phyloP scores from a whole-genome alignment of 1,140 invertebrate genomes.

The Mercenaria mercenaria region DNA sequence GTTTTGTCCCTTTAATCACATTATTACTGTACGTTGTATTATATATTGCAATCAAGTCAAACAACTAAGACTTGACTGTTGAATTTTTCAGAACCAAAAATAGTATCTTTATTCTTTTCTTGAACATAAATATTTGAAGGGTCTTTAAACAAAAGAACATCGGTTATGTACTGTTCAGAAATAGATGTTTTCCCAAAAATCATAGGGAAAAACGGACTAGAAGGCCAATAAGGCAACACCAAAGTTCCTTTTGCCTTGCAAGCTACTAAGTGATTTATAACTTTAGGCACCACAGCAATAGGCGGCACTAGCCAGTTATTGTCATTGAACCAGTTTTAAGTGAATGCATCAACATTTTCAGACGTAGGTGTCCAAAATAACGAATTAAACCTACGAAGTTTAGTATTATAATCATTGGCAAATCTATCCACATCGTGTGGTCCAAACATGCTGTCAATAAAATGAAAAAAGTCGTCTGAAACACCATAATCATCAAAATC shows the following conservation, averaged over 20 bases:
- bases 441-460: conserved; percentile 10
- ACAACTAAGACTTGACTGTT: too few species aligned
- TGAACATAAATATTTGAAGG: not conserved
- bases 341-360: conserved; percentile 18
- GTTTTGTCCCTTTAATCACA: too few species aligned
- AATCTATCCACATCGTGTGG: conserved; percentile 36
- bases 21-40: too few species aligned
- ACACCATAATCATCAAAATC: conserved; percentile 58
- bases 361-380: not conserved
- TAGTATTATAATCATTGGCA: conserved; percentile 45
- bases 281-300: not conserved
- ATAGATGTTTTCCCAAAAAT: not conserved
- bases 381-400: conserved; percentile 16
- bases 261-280: not conserved
- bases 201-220: conserved; percentile 32
- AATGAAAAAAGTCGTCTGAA: conserved; percentile 22
- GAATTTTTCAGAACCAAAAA: too few species aligned
- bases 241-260: not conserved
- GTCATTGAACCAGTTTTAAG: not conserved
- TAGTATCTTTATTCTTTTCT: too few species aligned
- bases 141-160: not conserved
- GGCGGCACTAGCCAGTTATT: conserved; percentile 47
- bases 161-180: not conserved
- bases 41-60: too few species aligned
- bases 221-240: conserved; percentile 12